A percentile compares a stretch with the other conserved stretches of the same genome.
Evolutionary conservation across 2,113 vertebrate genomes (phyloP).

Genomic region (Cryptomyrus ogoouensis): DNA sequence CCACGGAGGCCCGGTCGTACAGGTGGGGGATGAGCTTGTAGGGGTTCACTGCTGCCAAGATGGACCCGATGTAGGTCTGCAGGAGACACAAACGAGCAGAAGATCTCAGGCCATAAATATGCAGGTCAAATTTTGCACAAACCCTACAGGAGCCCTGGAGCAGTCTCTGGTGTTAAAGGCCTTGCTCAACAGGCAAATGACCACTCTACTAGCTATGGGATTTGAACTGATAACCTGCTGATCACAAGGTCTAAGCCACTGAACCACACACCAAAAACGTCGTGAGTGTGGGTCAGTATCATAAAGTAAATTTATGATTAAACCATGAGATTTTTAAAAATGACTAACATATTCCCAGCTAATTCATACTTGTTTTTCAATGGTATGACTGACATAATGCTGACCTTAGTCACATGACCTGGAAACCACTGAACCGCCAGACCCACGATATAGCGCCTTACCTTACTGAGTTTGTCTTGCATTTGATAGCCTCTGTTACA

Average conservation of each 20-base stretch:
- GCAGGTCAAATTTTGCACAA: not conserved
- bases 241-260: not conserved
- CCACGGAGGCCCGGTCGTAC: conserved; percentile 66
- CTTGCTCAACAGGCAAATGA: not conserved
- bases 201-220: not conserved
- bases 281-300: not conserved
- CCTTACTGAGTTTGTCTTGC: not conserved
- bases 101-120: not conserved
- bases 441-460: not conserved
- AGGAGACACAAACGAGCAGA: conserved; percentile 22
- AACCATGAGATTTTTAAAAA: not conserved
- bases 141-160: not conserved
- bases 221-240: not conserved
- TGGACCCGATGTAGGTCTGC: conserved; percentile 94
- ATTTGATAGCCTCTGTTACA: not conserved
- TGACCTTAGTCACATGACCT: not conserved
- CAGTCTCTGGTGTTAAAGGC: not conserved
- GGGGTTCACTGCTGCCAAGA: conserved; percentile 89
- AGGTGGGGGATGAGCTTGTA: conserved; percentile 79
- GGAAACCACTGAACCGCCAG: not conserved
- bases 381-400: not conserved
- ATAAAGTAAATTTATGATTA: not conserved
- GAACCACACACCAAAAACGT: not conserved
- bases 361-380: not conserved
- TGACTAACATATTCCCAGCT: not conserved